Evolutionary conservation across 2,888 invertebrate species (phyloP).

Genomic region (Pseudococcus jackbeardsleyi): DNA sequence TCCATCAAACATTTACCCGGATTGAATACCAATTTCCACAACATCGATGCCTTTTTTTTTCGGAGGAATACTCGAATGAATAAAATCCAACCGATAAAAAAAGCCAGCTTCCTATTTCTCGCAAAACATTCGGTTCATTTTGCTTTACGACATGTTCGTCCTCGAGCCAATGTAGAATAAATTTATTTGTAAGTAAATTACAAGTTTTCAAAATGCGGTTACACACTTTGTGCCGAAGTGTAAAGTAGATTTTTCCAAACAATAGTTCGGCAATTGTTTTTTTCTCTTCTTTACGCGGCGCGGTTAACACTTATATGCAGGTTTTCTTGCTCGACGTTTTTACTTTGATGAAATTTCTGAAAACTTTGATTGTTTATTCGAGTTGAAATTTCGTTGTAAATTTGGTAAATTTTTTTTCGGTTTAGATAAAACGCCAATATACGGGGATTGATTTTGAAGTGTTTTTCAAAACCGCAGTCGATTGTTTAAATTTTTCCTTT

Average conservation of each 20-base stretch:
- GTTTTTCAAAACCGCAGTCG: background rate
- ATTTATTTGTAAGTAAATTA: constrained; percentile 31
- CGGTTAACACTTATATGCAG: constrained; percentile 31
- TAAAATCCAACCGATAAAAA: background rate
- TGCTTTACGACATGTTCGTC: constrained; percentile 28
- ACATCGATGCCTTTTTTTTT: background rate
- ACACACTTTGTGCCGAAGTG: constrained; percentile 11
- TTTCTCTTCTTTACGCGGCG: background rate
- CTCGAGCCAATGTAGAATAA: background rate
- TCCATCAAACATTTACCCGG: background rate
- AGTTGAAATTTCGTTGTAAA: constrained; percentile 26
- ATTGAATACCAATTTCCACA: background rate
- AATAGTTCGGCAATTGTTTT: constrained; percentile 17
- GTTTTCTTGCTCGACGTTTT: constrained; percentile 17
- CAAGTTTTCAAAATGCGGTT: constrained; percentile 31
- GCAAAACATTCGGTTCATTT: constrained; percentile 16
- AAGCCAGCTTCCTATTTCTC: constrained; percentile 4
- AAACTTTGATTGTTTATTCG: constrained; percentile 17
- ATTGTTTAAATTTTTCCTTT: background rate
- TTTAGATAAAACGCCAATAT: background rate
- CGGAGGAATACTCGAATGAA: background rate
- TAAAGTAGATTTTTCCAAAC: constrained; percentile 19
- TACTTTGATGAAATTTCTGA: constrained; percentile 27
- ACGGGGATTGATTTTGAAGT: background rate
- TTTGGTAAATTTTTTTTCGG: background rate